A percentile compares a stretch with the other conserved stretches of the same genome.
phyloP scores from a whole-genome alignment of 2,888 invertebrate genomes.

The Drosophila mettleri region DNA sequence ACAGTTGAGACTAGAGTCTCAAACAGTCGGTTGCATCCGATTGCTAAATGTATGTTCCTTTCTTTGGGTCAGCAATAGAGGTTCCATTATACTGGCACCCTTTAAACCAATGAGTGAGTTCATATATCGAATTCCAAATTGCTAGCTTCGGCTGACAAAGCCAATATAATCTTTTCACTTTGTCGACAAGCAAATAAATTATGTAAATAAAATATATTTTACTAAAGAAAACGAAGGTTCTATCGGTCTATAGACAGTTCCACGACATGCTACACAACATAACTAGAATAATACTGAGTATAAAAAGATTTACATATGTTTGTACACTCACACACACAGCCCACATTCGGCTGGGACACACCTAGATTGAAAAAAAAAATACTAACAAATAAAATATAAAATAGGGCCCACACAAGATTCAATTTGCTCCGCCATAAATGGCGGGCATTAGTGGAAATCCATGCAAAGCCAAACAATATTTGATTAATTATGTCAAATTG shows the following conservation, averaged over 20 bases:
- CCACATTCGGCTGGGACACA: background rate
- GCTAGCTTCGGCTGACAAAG: background rate
- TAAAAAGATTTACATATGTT: background rate
- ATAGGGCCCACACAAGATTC: slow-evolving; percentile 9
- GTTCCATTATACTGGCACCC: too few relatives aligned
- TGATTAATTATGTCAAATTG: slow-evolving; percentile 22
- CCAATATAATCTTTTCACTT: background rate
- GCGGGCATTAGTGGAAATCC: background rate
- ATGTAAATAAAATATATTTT: background rate
- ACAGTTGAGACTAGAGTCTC: too few relatives aligned
- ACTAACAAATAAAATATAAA: background rate
- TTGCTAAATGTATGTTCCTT: too few relatives aligned
- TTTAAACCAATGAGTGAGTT: too few relatives aligned
- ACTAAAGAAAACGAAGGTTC: background rate
- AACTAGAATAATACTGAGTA: background rate
- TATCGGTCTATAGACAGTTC: background rate
- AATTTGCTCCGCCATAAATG: slow-evolving; percentile 14
- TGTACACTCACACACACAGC: background rate
- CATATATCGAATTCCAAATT: too few relatives aligned
- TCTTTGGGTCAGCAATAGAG: too few relatives aligned
- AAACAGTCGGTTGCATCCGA: too few relatives aligned
- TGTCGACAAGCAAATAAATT: background rate
- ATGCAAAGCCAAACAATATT: slow-evolving; percentile 9
- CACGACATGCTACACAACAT: background rate
- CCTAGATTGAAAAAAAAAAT: background rate